Evolutionary conservation across 2,888 invertebrate genomes (phyloP), one percentile per base, ranked within the genome.

Genomic region (Leistus spinibarbis): DNA sequence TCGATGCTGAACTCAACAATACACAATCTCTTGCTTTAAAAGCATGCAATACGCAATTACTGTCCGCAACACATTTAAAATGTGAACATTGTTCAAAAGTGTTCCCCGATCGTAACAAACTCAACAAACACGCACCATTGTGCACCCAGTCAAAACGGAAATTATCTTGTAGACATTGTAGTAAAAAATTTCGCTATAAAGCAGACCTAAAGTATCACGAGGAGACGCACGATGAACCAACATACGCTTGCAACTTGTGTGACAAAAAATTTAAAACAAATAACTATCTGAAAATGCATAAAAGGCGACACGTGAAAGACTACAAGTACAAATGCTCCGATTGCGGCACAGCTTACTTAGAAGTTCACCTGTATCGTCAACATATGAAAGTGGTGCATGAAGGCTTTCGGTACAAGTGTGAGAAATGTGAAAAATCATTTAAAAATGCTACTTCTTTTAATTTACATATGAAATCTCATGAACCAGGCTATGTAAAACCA

Each of bases 371-470:
- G 0, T 78, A 89, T 57, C 86, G 86, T 7, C 84, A 86, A 2
- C 89, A 89, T 78, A 84, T 84, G 53, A 81, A 89, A 68, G 87
- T 87, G 75, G 90, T 90, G 76, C 88, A 88, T 0, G 89, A 89
- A 5, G 89, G 88, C 77, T 84, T 85, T 69, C 83, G 88, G 20
- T 54, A 62, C 69, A 82, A 83, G 7, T 87, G 87, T 68, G 83
- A 82, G 10, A 76, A 82, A 1, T 87, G 87, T 69, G 76, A 79
- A 0, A 81, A 80, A 40, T 79, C 81, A 2, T 84, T 82, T 13
- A 79, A 79, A 0, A 54, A 13, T 3, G 3, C 17, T 13, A 54
- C n/a, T 5, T 54, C 13, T 5, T 54, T 16, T 23, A 76, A 19
- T 9, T 13, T 24, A 7, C 19, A 27, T 7, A 20, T 13, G 19